Base-by-base conservation (phyloP, 2,888 invertebrate species). In the Enchytraeus crypticus region DNA sequence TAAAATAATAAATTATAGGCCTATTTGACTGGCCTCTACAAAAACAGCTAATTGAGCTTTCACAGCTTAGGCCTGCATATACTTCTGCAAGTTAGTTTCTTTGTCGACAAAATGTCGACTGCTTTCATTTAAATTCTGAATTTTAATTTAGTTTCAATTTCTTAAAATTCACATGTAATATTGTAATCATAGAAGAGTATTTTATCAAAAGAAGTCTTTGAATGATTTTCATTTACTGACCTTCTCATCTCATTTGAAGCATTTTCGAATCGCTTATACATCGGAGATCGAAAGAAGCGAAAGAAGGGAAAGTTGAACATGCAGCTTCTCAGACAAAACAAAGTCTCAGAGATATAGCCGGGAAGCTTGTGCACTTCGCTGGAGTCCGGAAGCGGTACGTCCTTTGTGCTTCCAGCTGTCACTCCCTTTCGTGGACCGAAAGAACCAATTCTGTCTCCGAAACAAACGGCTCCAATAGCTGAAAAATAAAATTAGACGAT, bases 301-400 rank as follows among this genome's bases (percentile, higher is more conserved):
- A 53, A 64, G 60, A 60, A 65, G 0, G 65, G 65, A 29, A 65
- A 53, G 38, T 53, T 29, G 53, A 65, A 65, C 65, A 64, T 65
- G 57, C 63, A 64, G 51, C 57, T 56, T 29, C 61, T 53, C 57
- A 65, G 61, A 43, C 63, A 64, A 55, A 51, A 55, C 51, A 64
- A 55, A 2, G 58, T 64, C 33, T 64, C 65, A 14, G 60, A 23
- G 34, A 65, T 65, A 51, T 38, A 38, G 11, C 38, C 38, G 38
- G 38, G 38, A 18, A 38, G 38, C 38, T 11, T 8, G 11, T 38
- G 11, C 38, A 38, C 38, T 18, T 38, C 38, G 11, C 8, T 34
- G 43, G n/a, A 18, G 11, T 23, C 18, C 43, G 29, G 45, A 32
- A 29, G 30, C 34, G 11, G 38, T 8, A 8, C 38, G 18, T 38